Evolutionary conservation across 2,888 invertebrate species (phyloP), one percentile per base, ranked within the genome.

Genomic region (Parnassius glacialis): DNA sequence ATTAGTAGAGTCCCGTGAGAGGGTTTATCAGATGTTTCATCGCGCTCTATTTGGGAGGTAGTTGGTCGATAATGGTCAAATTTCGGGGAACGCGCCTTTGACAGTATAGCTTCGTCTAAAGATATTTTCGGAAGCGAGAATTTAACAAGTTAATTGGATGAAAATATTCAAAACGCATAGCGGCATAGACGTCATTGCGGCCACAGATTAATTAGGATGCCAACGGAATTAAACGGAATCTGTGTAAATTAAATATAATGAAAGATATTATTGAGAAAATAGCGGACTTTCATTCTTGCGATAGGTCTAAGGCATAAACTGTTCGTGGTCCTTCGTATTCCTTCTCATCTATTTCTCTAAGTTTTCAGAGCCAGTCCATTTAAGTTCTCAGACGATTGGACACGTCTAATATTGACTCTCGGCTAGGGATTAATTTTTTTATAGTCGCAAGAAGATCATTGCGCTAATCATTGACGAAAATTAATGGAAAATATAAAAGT

Each of bases 31-130:
- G 52, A 64, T 68, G 74, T 73, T 80, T 73, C 76, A 90, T 90
- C 91, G 75, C 80, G 72, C 81, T 84, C 90, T 89, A 90, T 90
- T 90, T 90, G 90, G 90, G 91, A 86, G 91, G 90, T 90, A 89
- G 79, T 81, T 34, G 81, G 81, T 81, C 80, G 84, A 84, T 89
- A 90, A 89, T 85, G 87, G 85, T 73, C 81, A 80, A 81, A 83
- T 85, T 90, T 90, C 90, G 83, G 75, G 74, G 89, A 91, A 90
- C 76, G 74, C 70, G 72, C 70, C 73, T 79, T 80, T 77, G 78
- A 79, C 69, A 65, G 64, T 53, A 63, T 66, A 48, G 52, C 56
- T 61, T 65, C 67, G 80, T 83, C 81, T 80, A 84, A 76, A 80
- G 78, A 81, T 72, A 84, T 85, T 85, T 90, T 86, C 85, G 82